Evolutionary conservation across 2,113 vertebrate species (phyloP), one percentile per base, ranked within the genome.

Genomic region (Alces alces): DNA sequence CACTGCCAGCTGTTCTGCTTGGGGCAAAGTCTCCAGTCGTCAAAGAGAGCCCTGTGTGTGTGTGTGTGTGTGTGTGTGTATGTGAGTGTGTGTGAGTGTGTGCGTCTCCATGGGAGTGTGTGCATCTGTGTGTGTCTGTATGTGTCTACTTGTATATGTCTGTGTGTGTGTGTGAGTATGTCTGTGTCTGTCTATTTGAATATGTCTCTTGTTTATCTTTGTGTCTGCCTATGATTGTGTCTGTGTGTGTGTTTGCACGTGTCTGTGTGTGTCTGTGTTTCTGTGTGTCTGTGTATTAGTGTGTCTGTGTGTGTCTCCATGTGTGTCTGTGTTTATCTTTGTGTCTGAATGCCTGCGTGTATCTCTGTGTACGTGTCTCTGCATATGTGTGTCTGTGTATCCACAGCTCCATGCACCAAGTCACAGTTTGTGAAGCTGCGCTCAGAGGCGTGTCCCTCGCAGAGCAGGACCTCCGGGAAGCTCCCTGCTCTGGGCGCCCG

Each of bases 51-150:
- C 10, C 0, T 7, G 39, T 9, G 33, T 7, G 4, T 11, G 7
- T 15, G 8, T 16, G 10, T 30, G n/a, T 60, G 7, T 30, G n/a
- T 43, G n/a, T 54, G 17, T 33, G 66, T 64, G 12, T 36, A 6
- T 17, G 0, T 2, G 33, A 9, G 27, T 6, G 3, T 7, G 5
- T 12, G 7, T 4, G 8, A 45, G 30, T 47, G 8, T 33, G 33
- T 47, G 36, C 50, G 8, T 36, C 2, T 5, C 8, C 9, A 33
- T 4, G 2, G 28, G 39, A 78, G 30, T 7, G 30, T 50, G 45
- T 33, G 16, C 25, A 8, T 47, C 25, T 33, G 78, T 21, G 9
- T 33, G 16, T 19, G 28, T 19, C 27, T 33, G 16, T 50, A 17
- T 30, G 16, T 50, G 28, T 80, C 15, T 78, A 16, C 14, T 28